These are phyloP conservation scores for Pseudomyrmex dendroicus DNA, from an alignment of 1,140 invertebrate genomes.

Conservation along the genomic window DNA sequence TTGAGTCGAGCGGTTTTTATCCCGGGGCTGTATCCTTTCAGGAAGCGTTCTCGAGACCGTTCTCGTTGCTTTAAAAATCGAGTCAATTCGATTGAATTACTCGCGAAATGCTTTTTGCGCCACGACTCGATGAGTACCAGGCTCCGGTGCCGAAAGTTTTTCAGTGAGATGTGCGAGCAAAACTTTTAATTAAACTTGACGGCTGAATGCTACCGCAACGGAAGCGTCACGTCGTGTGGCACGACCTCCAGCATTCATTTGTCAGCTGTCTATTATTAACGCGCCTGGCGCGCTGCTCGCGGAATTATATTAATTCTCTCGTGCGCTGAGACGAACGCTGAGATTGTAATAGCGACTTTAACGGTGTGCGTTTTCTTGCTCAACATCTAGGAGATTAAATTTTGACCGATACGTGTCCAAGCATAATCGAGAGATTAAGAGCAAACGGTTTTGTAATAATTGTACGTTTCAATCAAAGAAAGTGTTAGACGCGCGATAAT, in stretches of 20 bases:
- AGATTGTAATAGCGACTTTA: neutral
- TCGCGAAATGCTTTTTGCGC: conserved; percentile 26
- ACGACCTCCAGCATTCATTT: neutral
- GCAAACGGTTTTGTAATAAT: conserved; percentile 27
- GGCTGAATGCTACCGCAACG: neutral
- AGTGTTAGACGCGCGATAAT: neutral
- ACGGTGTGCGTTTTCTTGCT: conserved; percentile 9
- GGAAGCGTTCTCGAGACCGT: neutral
- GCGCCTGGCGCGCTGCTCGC: neutral
- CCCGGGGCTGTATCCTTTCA: neutral
- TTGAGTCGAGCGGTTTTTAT: conserved; percentile 52
- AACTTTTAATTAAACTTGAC: conserved; percentile 33
- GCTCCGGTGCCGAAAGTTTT: neutral
- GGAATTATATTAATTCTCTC: conserved; percentile 32
- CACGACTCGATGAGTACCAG: neutral
- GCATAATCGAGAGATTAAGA: conserved; percentile 28
- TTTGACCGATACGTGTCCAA: conserved; percentile 25
- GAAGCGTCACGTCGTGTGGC: neutral
- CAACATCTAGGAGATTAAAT: neutral
- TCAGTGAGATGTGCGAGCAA: neutral
- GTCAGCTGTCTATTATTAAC: conserved; percentile 30
- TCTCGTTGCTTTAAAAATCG: neutral
- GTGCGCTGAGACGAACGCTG: neutral
- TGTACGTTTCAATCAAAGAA: neutral
- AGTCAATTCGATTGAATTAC: conserved; percentile 44